phyloP scores from a whole-genome alignment of 2,113 vertebrate genomes.

The Prinia subflava region DNA sequence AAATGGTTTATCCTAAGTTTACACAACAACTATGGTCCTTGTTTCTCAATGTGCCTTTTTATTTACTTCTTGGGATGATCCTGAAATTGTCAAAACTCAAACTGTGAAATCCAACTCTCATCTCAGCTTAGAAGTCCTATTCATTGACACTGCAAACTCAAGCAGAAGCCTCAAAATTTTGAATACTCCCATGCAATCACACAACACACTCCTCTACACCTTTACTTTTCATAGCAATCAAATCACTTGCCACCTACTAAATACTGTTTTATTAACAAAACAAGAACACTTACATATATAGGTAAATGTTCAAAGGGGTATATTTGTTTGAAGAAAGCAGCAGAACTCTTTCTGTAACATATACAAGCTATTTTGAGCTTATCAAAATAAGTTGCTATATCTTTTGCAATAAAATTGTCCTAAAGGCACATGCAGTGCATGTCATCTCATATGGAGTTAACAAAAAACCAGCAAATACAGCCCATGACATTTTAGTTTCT shows the following conservation, averaged over 20 bases:
- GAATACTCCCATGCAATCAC: background rate
- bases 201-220: background rate
- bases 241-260: background rate
- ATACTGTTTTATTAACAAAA: background rate
- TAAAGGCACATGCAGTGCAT: background rate
- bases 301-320: background rate
- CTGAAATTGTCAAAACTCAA: background rate
- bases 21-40: background rate
- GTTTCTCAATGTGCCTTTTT: background rate
- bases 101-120: background rate
- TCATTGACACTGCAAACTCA: background rate
- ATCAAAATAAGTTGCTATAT: background rate
- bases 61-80: background rate
- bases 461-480: background rate
- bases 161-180: background rate
- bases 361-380: conserved; percentile 19
- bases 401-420: conserved; percentile 60
- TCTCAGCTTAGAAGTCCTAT: background rate
- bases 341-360: background rate
- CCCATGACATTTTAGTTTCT: background rate
- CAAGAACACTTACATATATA: background rate
- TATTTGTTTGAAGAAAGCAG: conserved; percentile 1
- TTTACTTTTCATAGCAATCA: background rate
- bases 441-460: background rate
- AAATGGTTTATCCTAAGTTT: background rate